Evolutionary conservation across 2,888 invertebrate species (phyloP), one percentile per base, ranked within the genome.

Genomic region (Eupithecia abbreviata): DNA sequence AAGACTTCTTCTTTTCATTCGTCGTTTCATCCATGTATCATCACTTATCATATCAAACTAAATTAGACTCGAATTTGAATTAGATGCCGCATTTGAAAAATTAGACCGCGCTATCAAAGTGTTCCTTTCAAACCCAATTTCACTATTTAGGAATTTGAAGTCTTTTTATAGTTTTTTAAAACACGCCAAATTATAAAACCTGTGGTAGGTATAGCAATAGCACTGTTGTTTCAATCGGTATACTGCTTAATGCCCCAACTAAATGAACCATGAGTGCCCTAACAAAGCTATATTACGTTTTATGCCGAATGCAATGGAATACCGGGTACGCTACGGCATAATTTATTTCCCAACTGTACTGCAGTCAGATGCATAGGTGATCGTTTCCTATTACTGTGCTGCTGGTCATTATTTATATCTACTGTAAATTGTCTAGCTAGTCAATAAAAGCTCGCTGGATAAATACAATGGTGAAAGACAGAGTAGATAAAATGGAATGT

Each of bases 291-390:
- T 75, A 76, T 71, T 75, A 73, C 62, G 62, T 76, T 74, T 74
- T 76, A 76, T 74, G 66, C 43, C 73, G 55, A 69, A 71, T 45
- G 74, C 65, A 74, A 74, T 76, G 66, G 69, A 78, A 73, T 71
- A 71, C 72, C 72, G 69, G 62, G 69, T 72, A 74, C 68, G 30
- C 75, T 72, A 72, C 76, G 51, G 51, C 78, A 74, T 72, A 78
- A 78, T 76, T 76, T 74, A 78, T 78, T 74, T 41, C 51, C 43
- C 47, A 75, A 75, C 62, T 47, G 68, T 68, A 65, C 30, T 74
- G 71, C 73, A 73, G 71, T 71, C 75, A 71, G 73, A 73, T 69
- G 74, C 66, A 76, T 76, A 74, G 76, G 76, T 78, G 78, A 78
- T 78, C 69, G 72, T 66, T 74, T 74, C 69, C 75, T 76, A 78